Evolutionary conservation across 2,797 vertebrate genomes (phyloP).

Genomic region (Eutrigla gurnardus): DNA sequence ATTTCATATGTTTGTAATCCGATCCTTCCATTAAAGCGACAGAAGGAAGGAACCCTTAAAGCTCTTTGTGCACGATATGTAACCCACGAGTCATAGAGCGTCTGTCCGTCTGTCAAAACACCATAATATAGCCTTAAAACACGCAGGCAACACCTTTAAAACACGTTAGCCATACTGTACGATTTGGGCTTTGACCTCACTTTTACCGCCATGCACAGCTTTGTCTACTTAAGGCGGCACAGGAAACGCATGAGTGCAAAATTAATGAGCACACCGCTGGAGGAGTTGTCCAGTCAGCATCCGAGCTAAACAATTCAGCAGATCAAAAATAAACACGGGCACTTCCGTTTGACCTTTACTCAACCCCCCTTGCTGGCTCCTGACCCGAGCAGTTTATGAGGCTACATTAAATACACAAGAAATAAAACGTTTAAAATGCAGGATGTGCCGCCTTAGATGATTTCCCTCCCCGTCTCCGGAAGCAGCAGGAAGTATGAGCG

Average conservation of each 20-base stretch:
- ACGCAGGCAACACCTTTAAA: not conserved
- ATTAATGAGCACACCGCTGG: slow-evolving; percentile 37
- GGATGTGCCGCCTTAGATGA: slow-evolving; percentile 15
- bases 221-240: slow-evolving; percentile 25
- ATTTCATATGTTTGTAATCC: slow-evolving; percentile 42
- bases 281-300: slow-evolving; percentile 47
- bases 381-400: slow-evolving; percentile 27
- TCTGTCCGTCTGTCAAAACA: slow-evolving; percentile 8
- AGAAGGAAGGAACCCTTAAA: slow-evolving; percentile 3
- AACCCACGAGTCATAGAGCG: not conserved
- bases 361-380: slow-evolving; percentile 42
- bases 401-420: slow-evolving; percentile 24
- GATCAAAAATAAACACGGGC: slow-evolving; percentile 59
- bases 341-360: slow-evolving; percentile 60
- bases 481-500: slow-evolving; percentile 60
- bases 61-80: not conserved
- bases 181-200: slow-evolving; percentile 16
- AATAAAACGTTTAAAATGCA: slow-evolving; percentile 53
- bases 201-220: slow-evolving; percentile 15
- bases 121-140: slow-evolving; percentile 1
- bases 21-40: slow-evolving; percentile 4
- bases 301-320: slow-evolving; percentile 30
- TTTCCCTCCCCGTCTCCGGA: slow-evolving; percentile 10
- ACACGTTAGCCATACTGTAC: not conserved
- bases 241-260: slow-evolving; percentile 40